Evolutionary conservation across 2,888 invertebrate genomes (phyloP).

Genomic region (Cephus pulcher): DNA sequence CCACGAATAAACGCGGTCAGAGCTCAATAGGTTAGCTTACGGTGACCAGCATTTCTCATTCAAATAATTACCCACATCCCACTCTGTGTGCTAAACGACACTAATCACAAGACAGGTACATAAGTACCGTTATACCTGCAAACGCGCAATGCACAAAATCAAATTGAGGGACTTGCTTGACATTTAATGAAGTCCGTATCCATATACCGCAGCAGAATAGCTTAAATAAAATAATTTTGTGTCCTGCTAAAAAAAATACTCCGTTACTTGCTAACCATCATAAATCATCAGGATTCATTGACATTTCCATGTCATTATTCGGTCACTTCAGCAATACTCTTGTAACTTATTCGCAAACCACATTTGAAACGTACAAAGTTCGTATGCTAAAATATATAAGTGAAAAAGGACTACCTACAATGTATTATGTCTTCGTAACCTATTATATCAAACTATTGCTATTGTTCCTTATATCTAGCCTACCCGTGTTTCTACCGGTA

Average conservation of each 20-base stretch:
- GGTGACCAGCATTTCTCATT: background rate
- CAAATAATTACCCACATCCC: background rate
- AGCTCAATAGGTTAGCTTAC: background rate
- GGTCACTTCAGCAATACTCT: background rate
- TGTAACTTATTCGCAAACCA: background rate
- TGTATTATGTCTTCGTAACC: background rate
- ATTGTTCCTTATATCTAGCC: background rate
- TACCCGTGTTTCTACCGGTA: background rate
- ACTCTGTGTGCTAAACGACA: background rate
- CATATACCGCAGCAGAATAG: background rate
- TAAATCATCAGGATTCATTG: background rate
- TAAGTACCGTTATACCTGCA: background rate
- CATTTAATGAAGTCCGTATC: background rate
- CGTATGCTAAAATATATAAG: background rate
- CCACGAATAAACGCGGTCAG: background rate
- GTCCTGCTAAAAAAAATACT: background rate
- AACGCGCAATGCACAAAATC: background rate
- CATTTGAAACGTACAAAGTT: background rate
- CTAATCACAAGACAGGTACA: background rate
- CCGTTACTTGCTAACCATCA: background rate
- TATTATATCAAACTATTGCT: background rate
- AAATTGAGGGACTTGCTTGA: background rate
- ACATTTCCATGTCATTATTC: background rate
- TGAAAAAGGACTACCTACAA: background rate
- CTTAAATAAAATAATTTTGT: background rate